phyloP scores from a whole-genome alignment of 2,888 invertebrate genomes.

The Scaptodrosophila latifasciaeformis region DNA sequence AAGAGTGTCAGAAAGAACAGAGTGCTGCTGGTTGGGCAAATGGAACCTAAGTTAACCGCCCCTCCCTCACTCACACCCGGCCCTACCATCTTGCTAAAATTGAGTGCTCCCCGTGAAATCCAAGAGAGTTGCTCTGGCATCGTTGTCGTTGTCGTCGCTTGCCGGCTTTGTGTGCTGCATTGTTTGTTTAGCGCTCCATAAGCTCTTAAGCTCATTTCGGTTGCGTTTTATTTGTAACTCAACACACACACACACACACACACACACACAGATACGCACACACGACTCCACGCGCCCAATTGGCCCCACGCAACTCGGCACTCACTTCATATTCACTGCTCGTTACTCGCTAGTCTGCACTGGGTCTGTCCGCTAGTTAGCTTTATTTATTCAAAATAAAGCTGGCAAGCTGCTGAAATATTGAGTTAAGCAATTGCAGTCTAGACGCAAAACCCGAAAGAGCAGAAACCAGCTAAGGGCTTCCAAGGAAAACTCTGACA shows the following conservation, averaged over 20 bases:
- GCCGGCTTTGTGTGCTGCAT: slow-evolving; percentile 59
- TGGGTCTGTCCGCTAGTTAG: slow-evolving; percentile 23
- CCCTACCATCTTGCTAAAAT: background rate
- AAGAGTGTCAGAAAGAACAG: background rate
- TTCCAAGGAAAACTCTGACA: too few relatives aligned
- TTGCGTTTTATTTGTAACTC: slow-evolving; percentile 68
- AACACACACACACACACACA: slow-evolving; percentile 40
- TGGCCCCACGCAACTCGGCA: background rate
- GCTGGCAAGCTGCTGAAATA: slow-evolving; percentile 54
- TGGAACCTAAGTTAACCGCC: too few relatives aligned
- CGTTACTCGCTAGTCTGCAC: background rate
- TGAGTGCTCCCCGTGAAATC: background rate
- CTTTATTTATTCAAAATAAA: slow-evolving; percentile 63
- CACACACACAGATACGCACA: slow-evolving; percentile 12
- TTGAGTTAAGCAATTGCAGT: slow-evolving; percentile 59
- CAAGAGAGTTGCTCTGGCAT: background rate
- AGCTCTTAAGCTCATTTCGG: slow-evolving; percentile 66
- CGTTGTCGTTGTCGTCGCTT: slow-evolving; percentile 38
- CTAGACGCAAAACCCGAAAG: too few relatives aligned
- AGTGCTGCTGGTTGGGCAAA: too few relatives aligned
- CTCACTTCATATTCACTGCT: background rate
- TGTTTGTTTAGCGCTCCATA: slow-evolving; percentile 66
- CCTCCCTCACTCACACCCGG: too few relatives aligned
- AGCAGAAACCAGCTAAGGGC: too few relatives aligned
- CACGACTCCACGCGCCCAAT: slow-evolving; percentile 1